Evolutionary conservation across 1,140 invertebrate genomes (phyloP), one percentile per base, ranked within the genome.

Genomic region (Ceratosolen solmsi): DNA sequence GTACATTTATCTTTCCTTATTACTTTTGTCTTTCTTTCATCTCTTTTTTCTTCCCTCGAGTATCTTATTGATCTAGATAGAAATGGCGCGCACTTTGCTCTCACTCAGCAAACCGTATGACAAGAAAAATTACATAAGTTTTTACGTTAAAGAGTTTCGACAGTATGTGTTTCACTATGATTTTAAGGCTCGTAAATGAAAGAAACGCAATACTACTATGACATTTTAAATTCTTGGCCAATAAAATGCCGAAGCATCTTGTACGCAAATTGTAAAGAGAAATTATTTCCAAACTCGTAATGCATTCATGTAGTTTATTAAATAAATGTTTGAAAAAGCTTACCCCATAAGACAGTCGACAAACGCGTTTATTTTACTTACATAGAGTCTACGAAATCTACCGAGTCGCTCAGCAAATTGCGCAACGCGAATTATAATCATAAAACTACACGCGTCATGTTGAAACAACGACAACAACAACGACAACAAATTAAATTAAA

Each of bases 181-280:
- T 68, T 38, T 68, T 33, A 38, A 38, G 13, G 33, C 63, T 38
- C 63, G 63, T 68, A n/a, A 68, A 68, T 38, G 38, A 38, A 68
- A 38, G 51, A 38, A n/a, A n/a, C 22, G 27, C n/a, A 38, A 38
- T 68, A 68, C 22, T 68, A 9, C 36, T 38, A 38, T 38, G 63
- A 38, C 27, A 11, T 15, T 38, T 68, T n/a, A 38, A 38, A 68
- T n/a, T 68, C 4, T 68, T 5, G 33, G 63, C 15, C 17, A 68
- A 68, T 68, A 68, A 68, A 68, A 68, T 20, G 8, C 33, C 63
- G 4, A 68, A 68, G 36, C 7, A 38, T 22, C 4, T 38, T 36
- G n/a, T 65, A 13, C 30, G 13, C 60, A 36, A 36, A 65, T 68
- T 68, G 36, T 68, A 68, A 36, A 38, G 36, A 3, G 8, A 38